phyloP scores from a whole-genome alignment of 1,140 invertebrate genomes.

The Achroia grisella region DNA sequence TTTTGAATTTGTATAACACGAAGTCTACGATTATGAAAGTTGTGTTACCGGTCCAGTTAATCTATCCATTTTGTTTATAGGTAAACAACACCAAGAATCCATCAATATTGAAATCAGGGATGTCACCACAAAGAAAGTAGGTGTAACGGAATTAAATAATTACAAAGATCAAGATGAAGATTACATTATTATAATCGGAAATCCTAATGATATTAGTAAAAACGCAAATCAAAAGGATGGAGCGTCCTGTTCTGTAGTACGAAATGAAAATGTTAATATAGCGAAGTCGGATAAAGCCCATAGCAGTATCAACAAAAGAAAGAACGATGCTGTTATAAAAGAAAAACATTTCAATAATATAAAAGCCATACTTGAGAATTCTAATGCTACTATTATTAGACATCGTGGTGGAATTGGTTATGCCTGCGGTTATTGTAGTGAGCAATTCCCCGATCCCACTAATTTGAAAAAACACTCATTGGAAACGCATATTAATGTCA shows the following conservation, averaged over 20 bases:
- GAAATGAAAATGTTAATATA: not conserved
- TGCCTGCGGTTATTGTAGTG: conserved; percentile 36
- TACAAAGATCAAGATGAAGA: no score
- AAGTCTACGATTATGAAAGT: no score
- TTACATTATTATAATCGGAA: not conserved
- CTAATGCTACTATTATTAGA: conserved; percentile 51
- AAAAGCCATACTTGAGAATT: conserved; percentile 34
- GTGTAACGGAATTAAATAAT: no score
- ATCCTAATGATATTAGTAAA: not conserved
- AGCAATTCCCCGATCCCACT: conserved; percentile 29
- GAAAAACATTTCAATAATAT: conserved; percentile 32
- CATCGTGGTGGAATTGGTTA: conserved; percentile 31
- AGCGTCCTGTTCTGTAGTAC: no score
- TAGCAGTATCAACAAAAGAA: conserved; percentile 31
- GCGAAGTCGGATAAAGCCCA: conserved; percentile 9
- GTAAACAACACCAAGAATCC: no score
- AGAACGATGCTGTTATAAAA: conserved; percentile 13
- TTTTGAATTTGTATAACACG: no score
- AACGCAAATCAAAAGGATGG: not conserved
- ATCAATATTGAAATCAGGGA: no score
- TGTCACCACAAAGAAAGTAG: no score
- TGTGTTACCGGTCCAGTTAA: no score
- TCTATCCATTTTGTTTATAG: no score
- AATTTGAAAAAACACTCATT: conserved; percentile 43
- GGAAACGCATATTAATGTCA: conserved; percentile 27